These are phyloP conservation scores for Spinus olivaceus DNA, from an alignment of 2,797 vertebrate species.

Conservation along the genomic window DNA sequence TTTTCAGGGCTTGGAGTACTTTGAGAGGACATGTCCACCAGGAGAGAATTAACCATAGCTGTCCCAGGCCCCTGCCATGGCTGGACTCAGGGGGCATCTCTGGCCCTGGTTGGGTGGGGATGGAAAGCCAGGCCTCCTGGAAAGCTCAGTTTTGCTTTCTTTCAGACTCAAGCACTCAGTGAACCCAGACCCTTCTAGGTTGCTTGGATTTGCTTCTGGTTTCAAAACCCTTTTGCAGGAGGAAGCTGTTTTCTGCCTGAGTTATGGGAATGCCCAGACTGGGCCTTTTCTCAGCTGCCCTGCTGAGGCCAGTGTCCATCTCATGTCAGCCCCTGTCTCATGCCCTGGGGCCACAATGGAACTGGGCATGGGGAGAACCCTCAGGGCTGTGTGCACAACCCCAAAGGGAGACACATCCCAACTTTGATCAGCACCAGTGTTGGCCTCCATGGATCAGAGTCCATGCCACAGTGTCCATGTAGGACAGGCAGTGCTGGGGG, in stretches of 20 bases:
- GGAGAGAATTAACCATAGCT: neutral
- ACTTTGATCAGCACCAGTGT: neutral
- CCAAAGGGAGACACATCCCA: neutral
- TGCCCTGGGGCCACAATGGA: neutral
- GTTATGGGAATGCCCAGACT: neutral
- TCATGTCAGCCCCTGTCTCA: accelerated
- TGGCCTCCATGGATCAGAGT: neutral
- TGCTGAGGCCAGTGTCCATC: neutral
- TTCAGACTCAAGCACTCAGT: neutral
- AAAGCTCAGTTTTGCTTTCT: neutral
- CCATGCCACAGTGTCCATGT: accelerated
- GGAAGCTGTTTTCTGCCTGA: neutral
- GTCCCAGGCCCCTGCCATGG: neutral
- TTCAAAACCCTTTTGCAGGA: neutral
- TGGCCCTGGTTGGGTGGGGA: neutral
- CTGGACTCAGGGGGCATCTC: neutral
- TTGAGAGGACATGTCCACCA: neutral
- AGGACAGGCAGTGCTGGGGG: neutral
- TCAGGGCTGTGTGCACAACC: accelerated
- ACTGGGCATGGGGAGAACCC: neutral
- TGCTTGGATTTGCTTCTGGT: neutral
- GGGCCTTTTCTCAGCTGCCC: neutral
- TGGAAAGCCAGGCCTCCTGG: neutral
- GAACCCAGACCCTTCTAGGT: neutral
- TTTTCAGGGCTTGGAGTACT: neutral